A percentile compares a stretch with the other conserved stretches of the same genome.
These are phyloP conservation scores for Syndactyla subalaris DNA, from an alignment of 2,797 vertebrate genomes.

Conservation along the genomic window DNA sequence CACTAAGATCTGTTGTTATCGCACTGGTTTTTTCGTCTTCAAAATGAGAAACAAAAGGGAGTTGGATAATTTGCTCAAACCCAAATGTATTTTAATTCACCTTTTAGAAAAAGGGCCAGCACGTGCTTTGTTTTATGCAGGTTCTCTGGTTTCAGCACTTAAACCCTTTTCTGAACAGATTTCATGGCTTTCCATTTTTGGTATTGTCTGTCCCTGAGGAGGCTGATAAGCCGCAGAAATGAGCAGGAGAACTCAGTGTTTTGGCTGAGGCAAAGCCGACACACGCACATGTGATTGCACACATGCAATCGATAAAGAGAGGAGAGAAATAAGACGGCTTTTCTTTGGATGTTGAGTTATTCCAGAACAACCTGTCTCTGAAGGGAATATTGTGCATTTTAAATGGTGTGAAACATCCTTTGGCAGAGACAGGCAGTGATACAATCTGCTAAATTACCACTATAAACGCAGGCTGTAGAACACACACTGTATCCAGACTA, in stretches of 20 bases:
- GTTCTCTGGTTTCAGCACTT: neutral
- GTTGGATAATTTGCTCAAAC: neutral
- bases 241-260: neutral
- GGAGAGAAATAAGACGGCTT: neutral
- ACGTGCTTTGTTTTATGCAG: neutral
- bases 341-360: slow-evolving; percentile 39
- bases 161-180: neutral
- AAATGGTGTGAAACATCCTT: slow-evolving; percentile 63
- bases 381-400: slow-evolving; percentile 38
- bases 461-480: slow-evolving; percentile 34
- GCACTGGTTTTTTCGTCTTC: neutral
- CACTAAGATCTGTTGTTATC: neutral
- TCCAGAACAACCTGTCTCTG: slow-evolving; percentile 61
- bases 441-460: slow-evolving; percentile 53
- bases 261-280: neutral
- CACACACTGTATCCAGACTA: neutral
- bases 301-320: slow-evolving; percentile 24
- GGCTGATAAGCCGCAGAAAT: neutral
- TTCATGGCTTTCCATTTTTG: neutral
- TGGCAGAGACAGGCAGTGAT: slow-evolving; percentile 44
- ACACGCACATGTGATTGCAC: neutral
- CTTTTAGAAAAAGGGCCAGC: neutral
- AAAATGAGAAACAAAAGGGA: neutral
- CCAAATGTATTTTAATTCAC: neutral
- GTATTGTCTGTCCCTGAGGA: neutral